Evolutionary conservation across 2,888 invertebrate genomes (phyloP).

Genomic region (Ferrisia virgata): DNA sequence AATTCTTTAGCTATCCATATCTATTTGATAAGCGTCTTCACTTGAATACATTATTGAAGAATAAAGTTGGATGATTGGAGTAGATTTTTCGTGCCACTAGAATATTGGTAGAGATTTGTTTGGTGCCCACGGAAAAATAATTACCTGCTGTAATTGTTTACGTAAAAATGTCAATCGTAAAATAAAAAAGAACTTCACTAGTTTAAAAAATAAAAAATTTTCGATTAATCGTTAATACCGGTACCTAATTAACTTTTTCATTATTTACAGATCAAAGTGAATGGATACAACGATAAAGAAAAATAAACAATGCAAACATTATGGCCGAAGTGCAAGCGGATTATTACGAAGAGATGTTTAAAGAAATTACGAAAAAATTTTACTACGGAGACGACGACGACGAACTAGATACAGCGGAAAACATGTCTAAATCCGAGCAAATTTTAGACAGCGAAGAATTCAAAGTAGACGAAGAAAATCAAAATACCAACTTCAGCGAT

Average conservation of each 20-base stretch:
- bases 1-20: too few relatives aligned
- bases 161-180: too few relatives aligned
- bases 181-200: too few relatives aligned
- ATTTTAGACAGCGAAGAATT: background rate
- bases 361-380: slow-evolving; percentile 86
- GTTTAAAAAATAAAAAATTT: background rate
- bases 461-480: background rate
- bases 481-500: slow-evolving; percentile 22
- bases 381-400: slow-evolving; percentile 73
- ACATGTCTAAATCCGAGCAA: slow-evolving; percentile 33
- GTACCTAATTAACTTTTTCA: background rate
- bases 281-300: slow-evolving; percentile 14
- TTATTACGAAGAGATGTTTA: slow-evolving; percentile 80
- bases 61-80: too few relatives aligned
- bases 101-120: too few relatives aligned
- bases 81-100: too few relatives aligned
- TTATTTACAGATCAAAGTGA: slow-evolving; percentile 25
- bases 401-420: slow-evolving; percentile 50
- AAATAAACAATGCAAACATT: slow-evolving; percentile 40
- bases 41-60: too few relatives aligned
- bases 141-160: too few relatives aligned
- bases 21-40: too few relatives aligned
- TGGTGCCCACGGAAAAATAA: too few relatives aligned
- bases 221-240: background rate
- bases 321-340: slow-evolving; percentile 57